phyloP scores from a whole-genome alignment of 2,113 vertebrate species.

The Chionomys nivalis region DNA sequence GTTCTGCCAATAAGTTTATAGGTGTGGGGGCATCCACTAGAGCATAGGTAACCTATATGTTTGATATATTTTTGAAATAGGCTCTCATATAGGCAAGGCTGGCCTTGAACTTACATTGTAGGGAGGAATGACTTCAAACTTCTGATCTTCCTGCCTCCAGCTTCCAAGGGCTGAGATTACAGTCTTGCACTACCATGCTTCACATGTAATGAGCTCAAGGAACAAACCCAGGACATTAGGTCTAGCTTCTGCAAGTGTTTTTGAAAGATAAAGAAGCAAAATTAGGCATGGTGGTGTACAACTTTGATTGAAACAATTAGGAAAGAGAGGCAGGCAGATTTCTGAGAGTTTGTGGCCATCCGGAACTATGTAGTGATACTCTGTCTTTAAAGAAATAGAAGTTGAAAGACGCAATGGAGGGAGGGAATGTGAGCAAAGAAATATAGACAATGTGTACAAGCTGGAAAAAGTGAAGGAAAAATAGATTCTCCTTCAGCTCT shows the following conservation, averaged over 20 bases:
- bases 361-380: neutral
- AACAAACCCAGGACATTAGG: neutral
- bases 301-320: neutral
- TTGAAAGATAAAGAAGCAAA: neutral
- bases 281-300: accelerated
- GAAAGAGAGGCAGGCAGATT: neutral
- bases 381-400: neutral
- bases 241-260: neutral
- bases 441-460: neutral
- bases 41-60: neutral
- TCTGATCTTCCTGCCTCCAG: neutral
- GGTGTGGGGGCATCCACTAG: no score
- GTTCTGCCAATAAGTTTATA: no score
- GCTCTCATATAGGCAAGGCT: neutral
- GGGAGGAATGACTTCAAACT: neutral
- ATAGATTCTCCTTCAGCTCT: neutral
- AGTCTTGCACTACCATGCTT: neutral
- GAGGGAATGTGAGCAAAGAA: neutral
- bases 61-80: neutral
- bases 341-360: neutral
- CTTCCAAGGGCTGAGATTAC: neutral
- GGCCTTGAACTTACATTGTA: neutral
- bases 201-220: neutral
- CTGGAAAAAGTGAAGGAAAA: neutral
- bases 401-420: neutral